Evolutionary conservation across 2,888 invertebrate species (phyloP).

Genomic region (Anodontia alba): DNA sequence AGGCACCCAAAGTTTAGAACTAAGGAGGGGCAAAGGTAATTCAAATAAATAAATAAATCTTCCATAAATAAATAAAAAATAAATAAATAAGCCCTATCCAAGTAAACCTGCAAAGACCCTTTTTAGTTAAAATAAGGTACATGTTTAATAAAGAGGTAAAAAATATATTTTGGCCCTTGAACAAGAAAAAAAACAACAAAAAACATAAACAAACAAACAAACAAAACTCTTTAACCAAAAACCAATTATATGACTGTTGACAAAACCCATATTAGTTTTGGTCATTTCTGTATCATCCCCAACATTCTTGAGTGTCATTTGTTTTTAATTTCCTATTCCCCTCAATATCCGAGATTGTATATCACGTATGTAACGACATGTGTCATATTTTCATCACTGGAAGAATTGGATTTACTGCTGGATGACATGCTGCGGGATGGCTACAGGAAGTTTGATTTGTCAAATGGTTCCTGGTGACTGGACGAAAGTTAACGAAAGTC

Average conservation of each 20-base stretch:
- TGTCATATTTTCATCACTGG: slow-evolving; percentile 10
- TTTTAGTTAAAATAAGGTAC: no score
- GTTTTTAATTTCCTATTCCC: slow-evolving; percentile 12
- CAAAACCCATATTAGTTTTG: background rate
- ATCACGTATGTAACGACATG: slow-evolving; percentile 18
- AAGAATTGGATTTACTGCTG: slow-evolving; percentile 6
- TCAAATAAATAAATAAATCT: no score
- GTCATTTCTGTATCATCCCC: background rate
- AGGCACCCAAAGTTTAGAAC: background rate
- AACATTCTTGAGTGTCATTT: background rate
- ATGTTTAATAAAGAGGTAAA: no score
- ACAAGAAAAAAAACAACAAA: no score
- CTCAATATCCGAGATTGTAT: slow-evolving; percentile 14
- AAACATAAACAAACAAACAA: no score
- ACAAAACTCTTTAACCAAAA: no score
- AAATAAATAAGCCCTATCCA: no score
- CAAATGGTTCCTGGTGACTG: slow-evolving; percentile 8
- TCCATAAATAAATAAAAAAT: no score
- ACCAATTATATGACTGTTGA: no score
- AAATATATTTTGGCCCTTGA: no score
- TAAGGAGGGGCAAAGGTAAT: no score
- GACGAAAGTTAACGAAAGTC: slow-evolving; percentile 2
- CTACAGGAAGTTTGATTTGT: slow-evolving; percentile 17
- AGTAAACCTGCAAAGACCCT: no score
- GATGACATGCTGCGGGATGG: background rate